These are phyloP conservation scores for Rhopalosiphum maidis DNA, from an alignment of 1,140 invertebrate species.

Conservation along the genomic window DNA sequence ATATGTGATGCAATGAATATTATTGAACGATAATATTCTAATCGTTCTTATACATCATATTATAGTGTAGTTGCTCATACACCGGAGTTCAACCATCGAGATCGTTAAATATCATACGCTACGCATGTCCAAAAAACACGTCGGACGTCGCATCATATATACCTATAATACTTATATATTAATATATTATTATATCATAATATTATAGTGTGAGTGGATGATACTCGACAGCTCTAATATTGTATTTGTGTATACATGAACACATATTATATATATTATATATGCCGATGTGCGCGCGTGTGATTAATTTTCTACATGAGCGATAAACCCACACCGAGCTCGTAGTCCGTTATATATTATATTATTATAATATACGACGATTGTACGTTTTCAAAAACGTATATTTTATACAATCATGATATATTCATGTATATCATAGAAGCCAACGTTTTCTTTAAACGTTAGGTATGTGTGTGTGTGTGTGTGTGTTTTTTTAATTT, in stretches of 20 bases:
- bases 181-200: not conserved
- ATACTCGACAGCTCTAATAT: not conserved
- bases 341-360: not conserved
- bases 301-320: conserved; percentile 50
- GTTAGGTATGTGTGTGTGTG: no score
- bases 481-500: conserved; percentile 23
- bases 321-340: conserved; percentile 14
- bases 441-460: not conserved
- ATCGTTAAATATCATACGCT: not conserved
- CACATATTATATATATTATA: not conserved
- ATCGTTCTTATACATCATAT: not conserved
- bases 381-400: not conserved
- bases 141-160: not conserved
- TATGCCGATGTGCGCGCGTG: not conserved
- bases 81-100: not conserved
- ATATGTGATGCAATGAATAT: not conserved
- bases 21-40: not conserved
- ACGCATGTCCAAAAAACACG: not conserved
- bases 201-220: not conserved
- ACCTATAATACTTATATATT: not conserved
- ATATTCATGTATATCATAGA: not conserved
- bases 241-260: not conserved
- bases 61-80: not conserved
- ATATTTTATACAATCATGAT: not conserved
- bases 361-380: not conserved